phyloP scores from a whole-genome alignment of 2,888 invertebrate genomes.

The Molorchus minor region DNA sequence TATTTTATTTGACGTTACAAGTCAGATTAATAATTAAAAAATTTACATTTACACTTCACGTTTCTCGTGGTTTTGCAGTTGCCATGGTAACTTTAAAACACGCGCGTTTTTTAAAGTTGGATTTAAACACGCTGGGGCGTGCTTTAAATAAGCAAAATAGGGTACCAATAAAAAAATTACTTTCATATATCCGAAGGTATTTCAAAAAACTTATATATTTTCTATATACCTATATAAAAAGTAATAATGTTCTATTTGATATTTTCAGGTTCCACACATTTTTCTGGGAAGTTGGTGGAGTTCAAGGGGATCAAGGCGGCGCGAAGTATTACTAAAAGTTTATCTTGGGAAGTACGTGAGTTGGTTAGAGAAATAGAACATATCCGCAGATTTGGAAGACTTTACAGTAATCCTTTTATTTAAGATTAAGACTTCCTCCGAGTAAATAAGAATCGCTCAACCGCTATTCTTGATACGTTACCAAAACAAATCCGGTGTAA shows the following conservation, averaged over 20 bases:
- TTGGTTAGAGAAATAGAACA: conserved; percentile 41
- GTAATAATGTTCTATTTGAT: background rate
- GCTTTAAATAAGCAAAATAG: too few species aligned
- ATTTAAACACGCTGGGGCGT: too few species aligned
- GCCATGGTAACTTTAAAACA: too few species aligned
- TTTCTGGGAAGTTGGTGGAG: conserved; percentile 36
- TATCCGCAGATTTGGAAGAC: conserved; percentile 45
- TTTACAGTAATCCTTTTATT: conserved; percentile 50
- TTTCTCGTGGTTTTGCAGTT: too few species aligned
- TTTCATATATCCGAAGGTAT: too few species aligned
- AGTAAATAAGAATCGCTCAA: conserved; percentile 45
- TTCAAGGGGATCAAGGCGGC: conserved; percentile 23
- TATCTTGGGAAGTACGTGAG: conserved; percentile 43
- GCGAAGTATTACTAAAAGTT: conserved; percentile 51
- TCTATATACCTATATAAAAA: background rate
- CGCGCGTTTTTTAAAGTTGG: too few species aligned
- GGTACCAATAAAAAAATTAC: too few species aligned
- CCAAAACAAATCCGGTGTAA: conserved; percentile 25
- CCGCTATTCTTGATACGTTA: conserved; percentile 24
- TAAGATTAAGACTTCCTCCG: conserved; percentile 47
- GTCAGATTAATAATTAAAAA: too few species aligned
- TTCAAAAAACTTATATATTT: too few species aligned
- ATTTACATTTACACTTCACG: too few species aligned
- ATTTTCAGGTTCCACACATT: conserved; percentile 35
- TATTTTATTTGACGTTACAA: too few species aligned